These are phyloP conservation scores for Oreochromis spilurus DNA, from an alignment of 2,113 vertebrate genomes.

Conservation along the genomic window DNA sequence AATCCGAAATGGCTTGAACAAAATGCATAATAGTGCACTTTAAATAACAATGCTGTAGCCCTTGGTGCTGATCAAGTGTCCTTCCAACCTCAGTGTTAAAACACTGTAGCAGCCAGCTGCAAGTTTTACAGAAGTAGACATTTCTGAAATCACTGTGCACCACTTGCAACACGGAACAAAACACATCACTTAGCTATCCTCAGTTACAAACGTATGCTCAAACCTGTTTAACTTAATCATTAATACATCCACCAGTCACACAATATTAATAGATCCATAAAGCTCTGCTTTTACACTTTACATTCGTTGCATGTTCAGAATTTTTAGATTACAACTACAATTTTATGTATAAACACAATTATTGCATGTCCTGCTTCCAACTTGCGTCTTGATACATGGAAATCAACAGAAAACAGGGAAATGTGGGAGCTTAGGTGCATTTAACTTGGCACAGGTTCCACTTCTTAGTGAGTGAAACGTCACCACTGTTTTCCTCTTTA, in stretches of 20 bases:
- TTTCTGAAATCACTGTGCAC: not conserved
- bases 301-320: not conserved
- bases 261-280: not conserved
- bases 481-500: not conserved
- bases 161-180: not conserved
- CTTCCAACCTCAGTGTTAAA: not conserved
- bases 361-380: not conserved
- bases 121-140: not conserved
- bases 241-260: not conserved
- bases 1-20: not conserved
- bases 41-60: not conserved
- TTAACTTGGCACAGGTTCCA: not conserved
- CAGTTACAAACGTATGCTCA: not conserved
- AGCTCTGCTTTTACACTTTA: not conserved
- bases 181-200: not conserved
- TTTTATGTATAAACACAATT: not conserved
- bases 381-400: not conserved
- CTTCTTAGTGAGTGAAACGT: not conserved
- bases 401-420: not conserved
- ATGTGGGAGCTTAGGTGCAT: not conserved
- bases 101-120: constrained; percentile 45
- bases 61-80: constrained; percentile 29
- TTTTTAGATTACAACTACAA: not conserved
- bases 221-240: not conserved
- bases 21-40: not conserved